Evolutionary conservation across 2,113 vertebrate genomes (phyloP), one percentile per base, ranked within the genome.

Genomic region (Seriola dumerili): DNA sequence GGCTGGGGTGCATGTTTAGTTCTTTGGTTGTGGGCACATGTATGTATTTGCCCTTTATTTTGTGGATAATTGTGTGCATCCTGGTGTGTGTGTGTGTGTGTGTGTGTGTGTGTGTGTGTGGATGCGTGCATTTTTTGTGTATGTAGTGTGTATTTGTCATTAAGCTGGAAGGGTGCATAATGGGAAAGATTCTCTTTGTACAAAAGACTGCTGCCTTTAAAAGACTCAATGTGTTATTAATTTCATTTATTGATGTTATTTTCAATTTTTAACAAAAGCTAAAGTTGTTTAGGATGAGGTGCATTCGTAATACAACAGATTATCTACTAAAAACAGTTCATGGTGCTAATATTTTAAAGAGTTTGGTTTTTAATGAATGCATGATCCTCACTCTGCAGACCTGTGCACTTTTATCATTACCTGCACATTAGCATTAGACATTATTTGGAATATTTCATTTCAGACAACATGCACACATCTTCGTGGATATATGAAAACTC

Each of bases 81-180:
- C 57, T 52, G 0, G 40, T 10, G 40, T 40, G 40, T 1, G 7
- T 40, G 40, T 10, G 14, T 62, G 36, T 48, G 17, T 54, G 38
- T 14, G 13, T 46, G 52, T 62, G 57, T 52, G 70, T 52, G 32
- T 29, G n/a, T 7, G 46, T 14, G 32, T 50, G 19, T 2, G 21
- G 46, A 21, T 12, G 5, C 52, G 10, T 70, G 25, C 19, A 13
- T 32, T 58, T 46, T 71, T 42, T 57, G 3, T 44, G 12, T 57
- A 19, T 54, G 25, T n/a, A 58, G 17, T n/a, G 11, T 52, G 57
- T 46, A 46, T 67, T 61, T 83, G 12, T 23, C 9, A 48, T 25
- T 14, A 63, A 63, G 16, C 14, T 72, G 7, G 36, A 66, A 71
- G 4, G 4, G 14, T 75, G 52, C 75, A 76, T 68, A 14, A 16